A percentile compares a stretch with the other conserved stretches of the same genome.
Evolutionary conservation across 2,888 invertebrate genomes (phyloP).

Genomic region (Enchytraeus crypticus): DNA sequence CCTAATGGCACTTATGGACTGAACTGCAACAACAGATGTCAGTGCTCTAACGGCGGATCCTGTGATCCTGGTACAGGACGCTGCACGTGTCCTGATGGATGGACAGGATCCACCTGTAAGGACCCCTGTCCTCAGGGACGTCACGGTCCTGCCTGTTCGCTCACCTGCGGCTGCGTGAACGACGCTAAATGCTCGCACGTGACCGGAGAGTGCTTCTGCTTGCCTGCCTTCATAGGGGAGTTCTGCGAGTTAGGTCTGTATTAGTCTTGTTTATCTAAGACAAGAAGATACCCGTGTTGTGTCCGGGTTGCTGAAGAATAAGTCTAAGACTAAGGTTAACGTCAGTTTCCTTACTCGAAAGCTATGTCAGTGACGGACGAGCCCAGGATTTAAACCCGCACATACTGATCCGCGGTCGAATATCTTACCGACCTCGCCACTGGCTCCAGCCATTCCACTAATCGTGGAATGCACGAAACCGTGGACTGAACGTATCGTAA

Average conservation of each 20-base stretch:
- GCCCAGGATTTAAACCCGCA: too few relatives aligned
- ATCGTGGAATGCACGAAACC: too few relatives aligned
- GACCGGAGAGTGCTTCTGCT: conserved; percentile 30
- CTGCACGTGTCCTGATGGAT: conserved; percentile 39
- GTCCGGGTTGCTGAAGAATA: too few relatives aligned
- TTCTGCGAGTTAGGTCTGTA: conserved; percentile 45
- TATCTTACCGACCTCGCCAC: too few relatives aligned
- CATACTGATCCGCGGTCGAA: too few relatives aligned
- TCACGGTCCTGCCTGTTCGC: conserved; percentile 50
- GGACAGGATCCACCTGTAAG: conserved; percentile 45
- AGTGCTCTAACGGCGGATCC: conserved; percentile 28
- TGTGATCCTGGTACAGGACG: not conserved
- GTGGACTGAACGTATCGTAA: too few relatives aligned
- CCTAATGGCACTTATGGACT: conserved; percentile 60
- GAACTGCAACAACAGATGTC: conserved; percentile 46
- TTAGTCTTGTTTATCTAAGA: too few relatives aligned
- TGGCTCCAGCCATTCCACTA: too few relatives aligned
- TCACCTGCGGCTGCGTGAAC: conserved; percentile 51
- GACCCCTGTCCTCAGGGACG: conserved; percentile 46
- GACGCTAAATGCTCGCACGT: conserved; percentile 48
- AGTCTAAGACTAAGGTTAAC: too few relatives aligned
- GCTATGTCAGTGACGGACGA: too few relatives aligned
- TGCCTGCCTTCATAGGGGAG: conserved; percentile 34
- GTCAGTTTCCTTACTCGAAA: too few relatives aligned
- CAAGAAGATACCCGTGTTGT: too few relatives aligned